Conservation (phyloP, 2,113 vertebrate species). For the Chaenocephalus aceratus region DNA sequence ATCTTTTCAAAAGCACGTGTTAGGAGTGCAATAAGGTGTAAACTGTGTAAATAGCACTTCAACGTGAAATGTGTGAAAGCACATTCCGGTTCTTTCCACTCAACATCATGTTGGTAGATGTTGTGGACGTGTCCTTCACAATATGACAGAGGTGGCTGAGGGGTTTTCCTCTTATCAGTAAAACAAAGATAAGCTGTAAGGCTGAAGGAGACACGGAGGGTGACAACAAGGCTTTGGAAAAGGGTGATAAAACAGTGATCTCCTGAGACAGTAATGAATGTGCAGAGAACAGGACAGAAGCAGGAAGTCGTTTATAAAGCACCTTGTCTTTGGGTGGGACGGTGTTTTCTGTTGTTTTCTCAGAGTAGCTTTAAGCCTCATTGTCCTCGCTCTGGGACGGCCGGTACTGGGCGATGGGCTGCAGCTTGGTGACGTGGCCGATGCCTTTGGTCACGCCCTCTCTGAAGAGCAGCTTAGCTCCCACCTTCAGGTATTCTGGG, state of each 20-base stretch:
- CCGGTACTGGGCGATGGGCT: constrained; percentile 83
- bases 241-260: constrained; percentile 8
- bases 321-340: constrained; percentile 51
- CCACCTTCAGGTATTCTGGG: constrained; percentile 97
- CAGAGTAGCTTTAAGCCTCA: constrained; percentile 40
- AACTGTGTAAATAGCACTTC: constrained; percentile 49
- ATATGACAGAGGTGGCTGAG: constrained; percentile 2
- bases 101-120: constrained; percentile 45
- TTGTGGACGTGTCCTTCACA: constrained; percentile 7
- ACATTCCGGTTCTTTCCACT: constrained; percentile 11
- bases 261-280: constrained; percentile 14
- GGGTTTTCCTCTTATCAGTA: constrained; percentile 14
- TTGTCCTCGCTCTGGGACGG: constrained; percentile 60
- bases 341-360: constrained; percentile 35
- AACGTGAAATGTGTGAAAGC: constrained; percentile 6
- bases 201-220: constrained; percentile 23
- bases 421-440: constrained; percentile 94
- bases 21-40: constrained; percentile 50
- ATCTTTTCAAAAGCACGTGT: neutral
- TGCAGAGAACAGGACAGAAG: constrained; percentile 26
- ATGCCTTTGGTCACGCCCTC: constrained; percentile 98
- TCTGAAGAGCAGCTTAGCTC: constrained; percentile 96
- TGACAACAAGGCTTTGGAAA: constrained; percentile 47
- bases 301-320: constrained; percentile 28
- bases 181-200: constrained; percentile 32